Evolutionary conservation across 2,113 vertebrate genomes (phyloP).

Genomic region (Rhea americana): DNA sequence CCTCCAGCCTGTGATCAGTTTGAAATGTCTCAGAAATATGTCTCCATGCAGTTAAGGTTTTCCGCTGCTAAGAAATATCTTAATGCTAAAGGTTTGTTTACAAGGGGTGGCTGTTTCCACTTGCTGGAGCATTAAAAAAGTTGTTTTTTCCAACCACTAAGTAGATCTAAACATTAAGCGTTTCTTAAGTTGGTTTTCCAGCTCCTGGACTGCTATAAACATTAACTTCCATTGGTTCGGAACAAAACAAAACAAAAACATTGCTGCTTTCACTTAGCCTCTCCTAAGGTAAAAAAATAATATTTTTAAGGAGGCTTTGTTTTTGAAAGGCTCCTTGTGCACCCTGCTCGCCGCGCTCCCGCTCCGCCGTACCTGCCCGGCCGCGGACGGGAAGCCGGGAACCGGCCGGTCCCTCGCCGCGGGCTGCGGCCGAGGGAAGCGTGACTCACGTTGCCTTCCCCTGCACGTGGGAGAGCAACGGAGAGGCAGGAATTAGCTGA

Average conservation of each 20-base stretch:
- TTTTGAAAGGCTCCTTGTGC: conserved; percentile 18
- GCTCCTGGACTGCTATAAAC: conserved; percentile 74
- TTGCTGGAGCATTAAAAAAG: conserved; percentile 73
- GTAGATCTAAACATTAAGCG: conserved; percentile 82
- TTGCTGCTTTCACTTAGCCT: conserved; percentile 22
- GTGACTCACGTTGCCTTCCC: background rate
- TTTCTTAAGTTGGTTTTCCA: conserved; percentile 78
- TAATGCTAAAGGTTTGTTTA: conserved; percentile 81
- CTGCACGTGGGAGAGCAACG: background rate
- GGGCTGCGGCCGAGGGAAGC: accelerated
- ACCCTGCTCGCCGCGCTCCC: background rate
- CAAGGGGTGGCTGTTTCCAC: conserved; percentile 81
- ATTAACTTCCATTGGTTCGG: conserved; percentile 70
- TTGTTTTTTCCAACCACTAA: conserved; percentile 85
- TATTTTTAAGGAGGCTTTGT: conserved; percentile 28
- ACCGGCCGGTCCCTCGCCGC: background rate
- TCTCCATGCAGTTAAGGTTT: conserved; percentile 77
- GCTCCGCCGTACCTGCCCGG: background rate
- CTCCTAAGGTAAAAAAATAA: background rate
- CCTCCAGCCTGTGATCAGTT: conserved; percentile 61
- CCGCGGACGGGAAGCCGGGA: background rate
- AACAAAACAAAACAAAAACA: conserved; percentile 32
- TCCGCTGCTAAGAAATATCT: conserved; percentile 74
- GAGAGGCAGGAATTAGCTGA: background rate
- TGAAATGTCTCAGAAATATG: conserved; percentile 67